These are phyloP conservation scores for Strigops habroptila DNA, from an alignment of 2,113 vertebrate genomes.

Conservation along the genomic window DNA sequence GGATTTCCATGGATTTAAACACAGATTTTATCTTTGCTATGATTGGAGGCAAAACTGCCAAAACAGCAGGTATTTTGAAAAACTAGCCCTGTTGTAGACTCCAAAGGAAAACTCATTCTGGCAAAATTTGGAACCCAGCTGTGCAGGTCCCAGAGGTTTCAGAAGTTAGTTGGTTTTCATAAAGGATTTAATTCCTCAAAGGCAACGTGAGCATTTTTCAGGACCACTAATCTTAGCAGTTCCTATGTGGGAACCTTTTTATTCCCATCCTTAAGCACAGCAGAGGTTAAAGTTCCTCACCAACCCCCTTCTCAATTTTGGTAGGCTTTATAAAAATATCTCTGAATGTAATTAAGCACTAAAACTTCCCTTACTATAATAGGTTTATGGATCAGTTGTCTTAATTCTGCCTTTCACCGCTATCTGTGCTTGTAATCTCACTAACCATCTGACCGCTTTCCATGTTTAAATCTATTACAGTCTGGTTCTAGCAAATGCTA, in stretches of 20 bases:
- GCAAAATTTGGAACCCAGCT: background rate
- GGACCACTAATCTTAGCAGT: background rate
- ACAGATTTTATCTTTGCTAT: background rate
- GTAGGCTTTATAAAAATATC: constrained; percentile 1
- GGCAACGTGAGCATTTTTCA: background rate
- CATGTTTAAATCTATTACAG: constrained; percentile 16
- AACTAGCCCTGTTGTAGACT: background rate
- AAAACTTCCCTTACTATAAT: background rate
- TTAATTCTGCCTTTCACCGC: constrained; percentile 6
- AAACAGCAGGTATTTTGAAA: background rate
- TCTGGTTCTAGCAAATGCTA: background rate
- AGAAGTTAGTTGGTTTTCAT: background rate
- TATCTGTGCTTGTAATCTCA: constrained; percentile 8
- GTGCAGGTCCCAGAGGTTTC: background rate
- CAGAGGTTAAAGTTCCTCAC: background rate
- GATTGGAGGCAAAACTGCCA: background rate
- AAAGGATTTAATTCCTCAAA: background rate
- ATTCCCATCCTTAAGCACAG: background rate
- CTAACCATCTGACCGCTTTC: constrained; percentile 26
- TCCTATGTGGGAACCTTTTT: background rate
- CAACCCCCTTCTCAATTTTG: background rate
- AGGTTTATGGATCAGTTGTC: constrained; percentile 50
- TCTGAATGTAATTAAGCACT: constrained; percentile 27
- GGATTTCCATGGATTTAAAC: background rate
- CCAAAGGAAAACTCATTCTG: background rate